Evolutionary conservation across 2,113 vertebrate genomes (phyloP).

Genomic region (Thomomys bottae): DNA sequence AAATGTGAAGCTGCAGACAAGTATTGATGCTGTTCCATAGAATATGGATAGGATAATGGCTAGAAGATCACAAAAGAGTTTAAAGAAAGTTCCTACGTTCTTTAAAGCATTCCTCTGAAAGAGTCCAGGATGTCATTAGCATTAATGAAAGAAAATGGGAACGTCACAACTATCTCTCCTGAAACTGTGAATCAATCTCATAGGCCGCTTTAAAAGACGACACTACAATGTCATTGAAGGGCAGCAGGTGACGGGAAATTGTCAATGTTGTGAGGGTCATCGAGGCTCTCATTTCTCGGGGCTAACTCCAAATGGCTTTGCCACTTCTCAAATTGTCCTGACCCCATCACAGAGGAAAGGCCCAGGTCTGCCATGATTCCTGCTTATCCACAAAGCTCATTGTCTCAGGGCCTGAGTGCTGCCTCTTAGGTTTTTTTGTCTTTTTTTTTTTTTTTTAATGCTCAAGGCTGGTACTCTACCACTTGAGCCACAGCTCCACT

Average conservation of each 20-base stretch:
- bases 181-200: not conserved
- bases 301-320: not conserved
- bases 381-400: not conserved
- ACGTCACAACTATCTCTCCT: not conserved
- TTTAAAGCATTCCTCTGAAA: not conserved
- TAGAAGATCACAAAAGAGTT: not conserved
- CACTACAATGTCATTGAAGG: not conserved
- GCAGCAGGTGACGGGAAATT: not conserved
- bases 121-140: slow-evolving; percentile 8
- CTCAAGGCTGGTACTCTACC: not conserved
- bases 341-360: not conserved
- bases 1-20: not conserved
- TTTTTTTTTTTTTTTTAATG: too few relatives aligned
- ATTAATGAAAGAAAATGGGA: slow-evolving; percentile 30
- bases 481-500: too few relatives aligned
- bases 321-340: slow-evolving; percentile 25
- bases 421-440: too few relatives aligned
- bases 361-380: not conserved
- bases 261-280: not conserved
- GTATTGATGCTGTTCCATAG: not conserved
- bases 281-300: not conserved
- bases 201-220: not conserved
- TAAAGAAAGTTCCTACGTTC: slow-evolving; percentile 1
- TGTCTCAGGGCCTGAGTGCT: too few relatives aligned
- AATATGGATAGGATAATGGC: not conserved